These are phyloP conservation scores for Rhegmatorhina hoffmannsi DNA, from an alignment of 2,113 vertebrate species.

Conservation along the genomic window DNA sequence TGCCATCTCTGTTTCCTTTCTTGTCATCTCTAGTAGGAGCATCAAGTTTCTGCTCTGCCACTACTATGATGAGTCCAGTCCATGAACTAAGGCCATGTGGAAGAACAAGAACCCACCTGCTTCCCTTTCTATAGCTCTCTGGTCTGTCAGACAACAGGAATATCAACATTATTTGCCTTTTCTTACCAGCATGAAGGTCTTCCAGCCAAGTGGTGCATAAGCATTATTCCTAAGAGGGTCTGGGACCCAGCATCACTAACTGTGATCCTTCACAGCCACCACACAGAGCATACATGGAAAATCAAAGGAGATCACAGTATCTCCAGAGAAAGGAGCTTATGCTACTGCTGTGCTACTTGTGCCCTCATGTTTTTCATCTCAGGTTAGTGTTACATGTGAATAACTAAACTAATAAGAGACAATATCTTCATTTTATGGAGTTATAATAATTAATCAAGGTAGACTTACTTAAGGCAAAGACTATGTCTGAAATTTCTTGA, in stretches of 20 bases:
- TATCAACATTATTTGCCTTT: background rate
- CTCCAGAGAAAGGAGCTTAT: background rate
- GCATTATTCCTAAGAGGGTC: background rate
- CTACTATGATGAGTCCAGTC: background rate
- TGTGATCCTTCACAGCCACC: background rate
- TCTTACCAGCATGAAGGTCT: background rate
- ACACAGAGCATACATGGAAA: background rate
- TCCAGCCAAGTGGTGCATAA: background rate
- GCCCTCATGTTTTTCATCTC: background rate
- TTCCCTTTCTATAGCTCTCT: background rate
- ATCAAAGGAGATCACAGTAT: background rate
- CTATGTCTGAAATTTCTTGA: background rate
- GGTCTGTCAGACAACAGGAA: background rate
- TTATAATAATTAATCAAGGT: background rate
- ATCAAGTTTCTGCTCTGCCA: background rate
- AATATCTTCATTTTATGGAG: background rate
- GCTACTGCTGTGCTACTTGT: background rate
- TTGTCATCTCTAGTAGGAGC: background rate
- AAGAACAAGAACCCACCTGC: background rate
- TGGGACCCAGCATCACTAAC: background rate
- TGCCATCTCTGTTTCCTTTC: background rate
- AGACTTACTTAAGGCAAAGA: background rate
- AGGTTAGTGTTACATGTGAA: background rate
- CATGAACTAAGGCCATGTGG: accelerated
- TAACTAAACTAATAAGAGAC: background rate